A percentile compares a stretch with the other conserved stretches of the same genome.
These are phyloP conservation scores for Tachina fera DNA, from an alignment of 2,888 invertebrate genomes.

Conservation along the genomic window DNA sequence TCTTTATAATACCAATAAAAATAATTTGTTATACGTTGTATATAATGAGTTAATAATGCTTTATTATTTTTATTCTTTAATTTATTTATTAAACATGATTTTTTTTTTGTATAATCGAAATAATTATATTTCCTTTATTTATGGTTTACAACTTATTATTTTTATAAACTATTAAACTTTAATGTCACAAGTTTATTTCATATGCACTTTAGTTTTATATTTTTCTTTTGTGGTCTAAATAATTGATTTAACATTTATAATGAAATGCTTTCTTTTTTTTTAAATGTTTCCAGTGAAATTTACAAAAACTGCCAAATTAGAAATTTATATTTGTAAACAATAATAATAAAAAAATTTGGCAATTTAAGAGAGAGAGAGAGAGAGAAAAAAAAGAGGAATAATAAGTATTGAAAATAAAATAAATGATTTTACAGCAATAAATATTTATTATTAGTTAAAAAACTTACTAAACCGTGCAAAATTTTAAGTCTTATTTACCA, in stretches of 20 bases:
- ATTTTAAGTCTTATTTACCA: not conserved
- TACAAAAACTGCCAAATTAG: not conserved
- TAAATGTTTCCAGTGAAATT: not conserved
- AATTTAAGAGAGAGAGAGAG: too few species aligned
- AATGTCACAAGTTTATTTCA: not conserved
- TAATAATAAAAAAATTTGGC: too few species aligned
- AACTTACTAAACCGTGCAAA: not conserved
- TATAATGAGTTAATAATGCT: slow-evolving; percentile 18
- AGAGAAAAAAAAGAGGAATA: not conserved
- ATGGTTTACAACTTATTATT: slow-evolving; percentile 7
- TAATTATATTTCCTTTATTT: not conserved
- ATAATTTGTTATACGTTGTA: not conserved
- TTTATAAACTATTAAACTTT: not conserved
- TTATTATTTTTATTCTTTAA: slow-evolving; percentile 17
- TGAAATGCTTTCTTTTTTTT: not conserved
- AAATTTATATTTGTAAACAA: not conserved
- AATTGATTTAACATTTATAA: not conserved
- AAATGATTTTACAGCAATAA: not conserved
- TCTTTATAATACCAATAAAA: not conserved
- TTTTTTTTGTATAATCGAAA: not conserved
- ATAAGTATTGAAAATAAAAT: not conserved
- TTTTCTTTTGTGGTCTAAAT: not conserved
- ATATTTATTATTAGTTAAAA: not conserved
- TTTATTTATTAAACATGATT: slow-evolving; percentile 26
- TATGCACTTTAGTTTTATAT: not conserved